Percentiles rank a stretch among this genome's conserved stretches.
These are phyloP conservation scores for Watsonalla cultraria DNA, from an alignment of 2,888 invertebrate genomes.

Conservation along the genomic window DNA sequence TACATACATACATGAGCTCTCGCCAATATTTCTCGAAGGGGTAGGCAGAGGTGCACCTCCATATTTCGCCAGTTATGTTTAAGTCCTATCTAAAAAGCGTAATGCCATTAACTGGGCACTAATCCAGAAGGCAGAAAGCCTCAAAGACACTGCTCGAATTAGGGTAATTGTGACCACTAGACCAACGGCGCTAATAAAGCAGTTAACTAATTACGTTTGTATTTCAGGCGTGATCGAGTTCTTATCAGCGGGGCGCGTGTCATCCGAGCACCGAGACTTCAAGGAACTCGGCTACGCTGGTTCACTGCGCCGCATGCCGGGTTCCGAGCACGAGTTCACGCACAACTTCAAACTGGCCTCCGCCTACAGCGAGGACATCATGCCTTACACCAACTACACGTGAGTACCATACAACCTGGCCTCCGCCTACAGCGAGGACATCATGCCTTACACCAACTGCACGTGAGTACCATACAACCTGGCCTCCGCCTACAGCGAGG, in stretches of 20 bases:
- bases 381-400: conserved; percentile 99
- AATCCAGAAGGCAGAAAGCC: no score
- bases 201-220: neutral
- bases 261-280: conserved; percentile 96
- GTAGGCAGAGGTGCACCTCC: no score
- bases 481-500: conserved; percentile 74
- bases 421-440: conserved; percentile 81
- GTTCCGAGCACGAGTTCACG: conserved; percentile 94
- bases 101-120: no score
- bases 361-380: conserved; percentile 96
- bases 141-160: no score
- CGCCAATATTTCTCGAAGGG: no score
- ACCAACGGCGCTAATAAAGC: no score
- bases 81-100: no score
- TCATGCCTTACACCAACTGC: conserved; percentile 99
- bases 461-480: conserved; percentile 82
- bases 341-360: conserved; percentile 98
- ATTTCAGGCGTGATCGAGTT: conserved; percentile 95
- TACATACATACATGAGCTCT: no score
- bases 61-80: no score
- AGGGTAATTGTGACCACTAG: no score
- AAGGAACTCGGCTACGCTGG: conserved; percentile 96
- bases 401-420: conserved; percentile 66
- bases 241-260: conserved; percentile 92
- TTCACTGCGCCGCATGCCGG: conserved; percentile 92